Evolutionary conservation across 2,888 invertebrate species (phyloP).

Genomic region (Chymomyza procnemis): DNA sequence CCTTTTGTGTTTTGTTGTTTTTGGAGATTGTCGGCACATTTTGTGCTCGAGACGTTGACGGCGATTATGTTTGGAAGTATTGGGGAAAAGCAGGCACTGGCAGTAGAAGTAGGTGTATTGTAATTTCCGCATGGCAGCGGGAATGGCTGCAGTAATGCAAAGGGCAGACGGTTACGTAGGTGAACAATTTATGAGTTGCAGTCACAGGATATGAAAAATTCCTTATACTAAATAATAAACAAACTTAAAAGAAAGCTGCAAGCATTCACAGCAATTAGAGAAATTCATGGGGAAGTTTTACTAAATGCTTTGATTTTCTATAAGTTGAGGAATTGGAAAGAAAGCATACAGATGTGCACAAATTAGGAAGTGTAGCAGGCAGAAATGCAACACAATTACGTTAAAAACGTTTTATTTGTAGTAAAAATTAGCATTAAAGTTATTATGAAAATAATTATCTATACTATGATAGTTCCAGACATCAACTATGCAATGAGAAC

Average conservation of each 20-base stretch:
- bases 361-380: too few relatives aligned
- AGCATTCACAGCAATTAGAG: not conserved
- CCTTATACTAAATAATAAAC: conserved; percentile 58
- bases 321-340: too few relatives aligned
- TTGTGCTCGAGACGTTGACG: conserved; percentile 4
- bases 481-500: too few relatives aligned
- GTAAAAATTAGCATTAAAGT: too few relatives aligned
- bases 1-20: conserved; percentile 31
- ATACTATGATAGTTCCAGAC: too few relatives aligned
- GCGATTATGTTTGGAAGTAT: conserved; percentile 6
- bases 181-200: conserved; percentile 45
- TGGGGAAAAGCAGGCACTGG: not conserved
- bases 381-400: too few relatives aligned
- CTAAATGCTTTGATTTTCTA: too few relatives aligned
- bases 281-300: not conserved
- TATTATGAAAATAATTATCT: too few relatives aligned
- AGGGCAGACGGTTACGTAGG: conserved; percentile 35
- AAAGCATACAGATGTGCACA: too few relatives aligned
- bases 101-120: conserved; percentile 32
- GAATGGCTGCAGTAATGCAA: not conserved
- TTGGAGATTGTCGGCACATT: conserved; percentile 7
- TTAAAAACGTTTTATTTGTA: too few relatives aligned
- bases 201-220: conserved; percentile 62
- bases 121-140: conserved; percentile 50
- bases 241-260: conserved; percentile 44